Evolutionary conservation across 2,797 vertebrate species (phyloP), one percentile per base, ranked within the genome.

Genomic region (Leptatherina wallacei): DNA sequence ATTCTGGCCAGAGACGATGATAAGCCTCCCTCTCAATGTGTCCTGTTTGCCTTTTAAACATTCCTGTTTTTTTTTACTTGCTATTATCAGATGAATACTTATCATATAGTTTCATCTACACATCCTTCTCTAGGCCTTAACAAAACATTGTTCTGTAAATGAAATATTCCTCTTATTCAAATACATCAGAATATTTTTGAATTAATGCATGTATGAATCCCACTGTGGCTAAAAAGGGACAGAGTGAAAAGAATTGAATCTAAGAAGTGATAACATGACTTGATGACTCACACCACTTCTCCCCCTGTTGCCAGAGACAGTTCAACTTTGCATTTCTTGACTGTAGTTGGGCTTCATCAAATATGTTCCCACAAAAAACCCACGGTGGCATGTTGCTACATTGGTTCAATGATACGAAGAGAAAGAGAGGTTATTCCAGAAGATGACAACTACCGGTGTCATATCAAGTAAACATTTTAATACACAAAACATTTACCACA

Each of bases 131-230:
- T 16, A 11, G 61, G 51, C 67, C 59, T 73, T 36, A 71, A 65
- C 56, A 85, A 80, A 85, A 78, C 74, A 80, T 70, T 75, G 76
- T 73, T 81, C 78, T 75, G 56, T 66, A 82, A 88, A 83, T 79
- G 33, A 83, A 87, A 85, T 83, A 59, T 24, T 75, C 72, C 75
- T 82, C 63, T 59, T 32, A 67, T 71, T 81, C 61, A 81, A 79
- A 80, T 56, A n/a, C 62, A 57, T 80, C 24, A 38, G 61, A 82
- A 82, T 86, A 83, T 82, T 71, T 81, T 77, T 78, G 65, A 83
- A 87, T 83, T 74, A 85, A 82, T 83, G 51, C 66, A 57, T 24
- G 7, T 7, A 16, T 59, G 52, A 65, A 54, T 56, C 40, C 72
- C 66, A n/a, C 29, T 29, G 74, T 72, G 74, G 18, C 69, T 78